Evolutionary conservation across 2,113 vertebrate genomes (phyloP).

Genomic region (Pollachius pollachius): DNA sequence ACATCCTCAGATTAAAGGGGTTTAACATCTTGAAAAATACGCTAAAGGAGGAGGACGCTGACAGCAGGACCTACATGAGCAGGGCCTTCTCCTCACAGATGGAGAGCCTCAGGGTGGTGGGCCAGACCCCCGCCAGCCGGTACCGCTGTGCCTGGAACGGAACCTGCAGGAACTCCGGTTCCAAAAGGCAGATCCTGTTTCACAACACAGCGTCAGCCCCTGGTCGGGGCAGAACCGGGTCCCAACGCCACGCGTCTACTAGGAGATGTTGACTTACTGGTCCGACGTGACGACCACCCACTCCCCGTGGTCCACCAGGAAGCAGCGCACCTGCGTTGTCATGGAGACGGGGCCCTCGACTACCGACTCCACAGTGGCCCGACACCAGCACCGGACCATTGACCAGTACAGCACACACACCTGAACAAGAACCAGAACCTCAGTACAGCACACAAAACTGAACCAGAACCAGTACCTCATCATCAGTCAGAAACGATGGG

Average conservation of each 20-base stretch:
- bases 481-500: neutral
- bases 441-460: conserved; percentile 73
- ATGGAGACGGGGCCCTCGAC: conserved; percentile 8
- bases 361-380: conserved; percentile 65
- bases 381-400: conserved; percentile 63
- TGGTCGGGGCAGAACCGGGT: neutral
- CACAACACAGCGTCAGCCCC: neutral
- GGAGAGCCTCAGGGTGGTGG: conserved; percentile 78
- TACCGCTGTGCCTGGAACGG: conserved; percentile 83
- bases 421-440: conserved; percentile 33
- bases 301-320: conserved; percentile 72
- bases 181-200: conserved; percentile 73
- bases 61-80: conserved; percentile 74
- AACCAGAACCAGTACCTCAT: neutral
- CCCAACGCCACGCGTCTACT: neutral
- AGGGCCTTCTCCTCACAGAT: conserved; percentile 67
- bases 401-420: conserved; percentile 69
- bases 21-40: too few relatives aligned
- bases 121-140: conserved; percentile 76
- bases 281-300: conserved; percentile 46
- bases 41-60: too few relatives aligned
- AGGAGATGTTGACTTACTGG: conserved; percentile 49
- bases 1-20: too few relatives aligned
- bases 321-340: conserved; percentile 47
- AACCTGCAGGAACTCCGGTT: conserved; percentile 77